Evolutionary conservation across 2,113 vertebrate species (phyloP), one percentile per base, ranked within the genome.

Genomic region (Daphoenositta chrysoptera): DNA sequence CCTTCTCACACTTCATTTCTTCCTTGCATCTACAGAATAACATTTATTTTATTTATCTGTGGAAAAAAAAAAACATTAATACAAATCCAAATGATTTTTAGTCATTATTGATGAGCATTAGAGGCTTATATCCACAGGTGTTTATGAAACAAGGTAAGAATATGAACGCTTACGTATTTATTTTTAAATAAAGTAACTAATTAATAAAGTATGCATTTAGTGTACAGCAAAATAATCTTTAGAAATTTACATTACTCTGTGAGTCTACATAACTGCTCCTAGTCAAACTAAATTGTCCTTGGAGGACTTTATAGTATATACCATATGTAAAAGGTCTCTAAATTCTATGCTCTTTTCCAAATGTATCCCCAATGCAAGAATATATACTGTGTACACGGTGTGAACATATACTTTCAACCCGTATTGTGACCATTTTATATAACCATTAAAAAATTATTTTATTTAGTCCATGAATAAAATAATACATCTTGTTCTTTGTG

Each of bases 301-400:
- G 1, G 24, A 77, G 19, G 6, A 66, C 27, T 51, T 79, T 9
- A 37, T 20, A 45, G 12, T 53, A 53, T 44, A 21, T 44, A 15
- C 4, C 58, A 2, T 10, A 61, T 10, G 33, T 33, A 30, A 6
- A 76, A 39, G 0, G 0, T 45, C 16, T 72, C 26, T 50, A 54
- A 54, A 64, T 58, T 27, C 21, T 71, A 4, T 42, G n/a, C 22
- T 2, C 45, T 42, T 47, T 85, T 81, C 54, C 3, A 22, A 51
- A 60, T 47, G 2, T 21, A 39, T 56, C 16, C 45, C 37, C 13
- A 89, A 15, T 10, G 42, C 5, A 88, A 53, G 6, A 54, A 17
- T 10, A 64, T 54, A 6, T 53, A 15, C 50, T 48, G 7, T 16
- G 2, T 33, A 15, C 17, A 53, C 0, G 1, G 5, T 31, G 44